phyloP scores from a whole-genome alignment of 1,140 invertebrate species.

The Nymphalis io region DNA sequence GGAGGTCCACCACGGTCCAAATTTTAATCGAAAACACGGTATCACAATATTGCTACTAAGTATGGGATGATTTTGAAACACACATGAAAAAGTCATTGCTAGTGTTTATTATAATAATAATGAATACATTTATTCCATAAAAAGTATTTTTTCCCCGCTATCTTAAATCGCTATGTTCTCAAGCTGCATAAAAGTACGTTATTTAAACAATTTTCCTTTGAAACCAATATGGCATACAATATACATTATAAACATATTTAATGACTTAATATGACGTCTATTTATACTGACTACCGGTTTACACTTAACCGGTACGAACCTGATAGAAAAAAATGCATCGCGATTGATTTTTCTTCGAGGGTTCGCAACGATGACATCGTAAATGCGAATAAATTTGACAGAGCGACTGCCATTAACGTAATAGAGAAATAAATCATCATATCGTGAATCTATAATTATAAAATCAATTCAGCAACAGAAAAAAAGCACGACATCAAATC shows the following conservation, averaged over 20 bases:
- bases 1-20: no score
- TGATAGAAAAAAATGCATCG: slow-evolving; percentile 16
- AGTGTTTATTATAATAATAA: no score
- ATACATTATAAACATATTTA: slow-evolving; percentile 19
- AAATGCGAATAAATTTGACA: slow-evolving; percentile 1
- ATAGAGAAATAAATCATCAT: slow-evolving; percentile 30
- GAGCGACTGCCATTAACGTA: not conserved
- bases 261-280: slow-evolving; percentile 6
- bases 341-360: slow-evolving; percentile 9
- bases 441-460: slow-evolving; percentile 10
- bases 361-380: not conserved
- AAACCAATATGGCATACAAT: not conserved
- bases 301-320: slow-evolving; percentile 3
- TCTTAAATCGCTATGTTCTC: no score
- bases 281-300: not conserved
- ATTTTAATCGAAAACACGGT: no score
- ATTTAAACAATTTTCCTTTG: not conserved
- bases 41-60: no score
- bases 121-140: no score
- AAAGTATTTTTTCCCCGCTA: no score
- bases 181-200: no score
- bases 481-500: slow-evolving; percentile 12
- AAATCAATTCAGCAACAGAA: slow-evolving; percentile 4
- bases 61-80: no score
- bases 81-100: no score